Evolutionary conservation across 2,797 vertebrate species (phyloP).

Genomic region (Cheirogaleus major): DNA sequence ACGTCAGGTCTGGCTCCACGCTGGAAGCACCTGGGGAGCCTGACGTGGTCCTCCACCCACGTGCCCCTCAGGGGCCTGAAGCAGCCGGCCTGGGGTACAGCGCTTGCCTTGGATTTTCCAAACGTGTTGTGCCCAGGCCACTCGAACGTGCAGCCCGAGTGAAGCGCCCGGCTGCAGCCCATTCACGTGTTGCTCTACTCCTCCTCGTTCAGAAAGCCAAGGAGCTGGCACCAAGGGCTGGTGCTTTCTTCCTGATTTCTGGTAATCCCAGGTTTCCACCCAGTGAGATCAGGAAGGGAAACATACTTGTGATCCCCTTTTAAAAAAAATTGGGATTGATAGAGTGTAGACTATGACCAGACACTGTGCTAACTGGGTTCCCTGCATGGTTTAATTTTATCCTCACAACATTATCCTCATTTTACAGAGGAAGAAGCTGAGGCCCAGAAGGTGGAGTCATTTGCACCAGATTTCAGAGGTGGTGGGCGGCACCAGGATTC

Average conservation of each 20-base stretch:
- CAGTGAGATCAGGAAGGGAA: background rate
- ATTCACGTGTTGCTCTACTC: background rate
- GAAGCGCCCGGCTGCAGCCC: background rate
- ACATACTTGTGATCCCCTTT: background rate
- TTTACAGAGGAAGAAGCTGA: background rate
- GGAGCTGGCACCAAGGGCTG: background rate
- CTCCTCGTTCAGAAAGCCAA: background rate
- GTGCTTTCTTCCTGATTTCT: background rate
- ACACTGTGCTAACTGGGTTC: no score
- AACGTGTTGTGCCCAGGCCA: background rate
- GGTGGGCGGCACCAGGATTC: background rate
- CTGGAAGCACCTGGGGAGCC: background rate
- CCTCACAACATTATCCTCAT: background rate
- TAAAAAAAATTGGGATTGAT: background rate
- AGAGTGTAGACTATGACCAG: background rate
- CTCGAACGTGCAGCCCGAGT: no score
- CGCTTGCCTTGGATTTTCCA: background rate
- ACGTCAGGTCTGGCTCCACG: background rate
- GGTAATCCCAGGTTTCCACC: background rate
- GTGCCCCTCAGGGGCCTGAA: background rate
- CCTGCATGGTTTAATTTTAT: accelerated
- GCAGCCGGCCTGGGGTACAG: background rate
- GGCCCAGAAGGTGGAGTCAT: background rate
- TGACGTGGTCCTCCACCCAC: background rate
- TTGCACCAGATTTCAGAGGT: background rate